phyloP scores from a whole-genome alignment of 2,113 vertebrate species.

The Dermatemys mawii region DNA sequence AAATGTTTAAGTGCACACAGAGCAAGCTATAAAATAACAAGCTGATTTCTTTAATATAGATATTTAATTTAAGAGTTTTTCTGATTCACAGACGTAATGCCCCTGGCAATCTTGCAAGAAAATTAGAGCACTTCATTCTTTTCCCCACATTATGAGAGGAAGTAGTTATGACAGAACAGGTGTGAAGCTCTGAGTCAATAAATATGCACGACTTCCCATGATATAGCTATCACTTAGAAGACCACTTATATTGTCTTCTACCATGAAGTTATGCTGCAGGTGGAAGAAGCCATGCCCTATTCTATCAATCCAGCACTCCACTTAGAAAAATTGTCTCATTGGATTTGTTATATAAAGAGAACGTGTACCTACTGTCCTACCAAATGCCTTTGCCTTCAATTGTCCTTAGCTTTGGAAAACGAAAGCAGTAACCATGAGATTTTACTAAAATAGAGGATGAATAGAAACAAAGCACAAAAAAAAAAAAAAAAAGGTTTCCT shows the following conservation, averaged over 20 bases:
- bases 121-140: neutral
- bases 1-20: neutral
- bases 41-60: neutral
- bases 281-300: slow-evolving; percentile 41
- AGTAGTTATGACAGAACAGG: slow-evolving; percentile 62
- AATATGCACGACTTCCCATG: slow-evolving; percentile 43
- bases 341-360: neutral
- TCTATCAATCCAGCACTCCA: neutral
- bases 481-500: too few species aligned
- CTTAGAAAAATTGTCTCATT: slow-evolving; percentile 41
- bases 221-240: slow-evolving; percentile 14
- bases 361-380: rapidly evolving
- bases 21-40: neutral
- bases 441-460: neutral
- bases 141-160: neutral
- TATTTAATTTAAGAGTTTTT: neutral
- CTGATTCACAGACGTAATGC: neutral
- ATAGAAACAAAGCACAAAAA: neutral
- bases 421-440: neutral
- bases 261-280: slow-evolving; percentile 34
- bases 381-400: neutral
- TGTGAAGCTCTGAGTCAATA: slow-evolving; percentile 49
- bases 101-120: neutral
- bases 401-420: slow-evolving; percentile 10
- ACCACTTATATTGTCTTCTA: slow-evolving; percentile 22